A percentile compares a stretch with the other conserved stretches of the same genome.
Conservation (phyloP, 2,113 vertebrate genomes). For the Gallinago undulata region DNA sequence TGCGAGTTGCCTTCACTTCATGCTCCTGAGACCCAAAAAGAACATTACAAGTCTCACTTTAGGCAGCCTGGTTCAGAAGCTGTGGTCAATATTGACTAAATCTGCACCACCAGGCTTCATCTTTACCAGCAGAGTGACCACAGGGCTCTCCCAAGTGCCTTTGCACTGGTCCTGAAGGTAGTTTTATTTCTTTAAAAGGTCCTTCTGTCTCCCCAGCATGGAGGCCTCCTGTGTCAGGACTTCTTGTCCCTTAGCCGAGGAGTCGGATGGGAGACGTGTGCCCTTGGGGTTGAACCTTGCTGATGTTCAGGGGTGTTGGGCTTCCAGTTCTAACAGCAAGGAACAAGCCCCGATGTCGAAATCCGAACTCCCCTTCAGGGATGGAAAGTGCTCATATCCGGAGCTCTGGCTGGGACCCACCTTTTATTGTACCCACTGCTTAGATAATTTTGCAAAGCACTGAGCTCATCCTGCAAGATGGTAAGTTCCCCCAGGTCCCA, state of each 20-base stretch:
- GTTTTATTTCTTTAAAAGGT: not conserved
- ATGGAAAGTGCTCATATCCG: slow-evolving; percentile 14
- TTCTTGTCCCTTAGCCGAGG: not conserved
- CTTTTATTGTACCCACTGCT: slow-evolving; percentile 4
- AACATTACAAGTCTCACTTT: not conserved
- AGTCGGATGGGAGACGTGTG: accelerated
- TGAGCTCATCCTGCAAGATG: slow-evolving; percentile 36
- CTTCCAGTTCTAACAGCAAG: slow-evolving; percentile 1
- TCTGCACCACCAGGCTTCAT: not conserved
- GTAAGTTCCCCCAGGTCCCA: slow-evolving; percentile 9
- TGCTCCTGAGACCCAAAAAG: not conserved
- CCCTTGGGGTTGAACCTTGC: not conserved
- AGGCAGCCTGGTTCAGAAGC: too few relatives aligned
- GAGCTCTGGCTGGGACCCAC: slow-evolving; percentile 40
- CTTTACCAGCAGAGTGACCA: not conserved
- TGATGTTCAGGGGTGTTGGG: not conserved
- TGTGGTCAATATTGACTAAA: accelerated
- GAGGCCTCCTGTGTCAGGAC: not conserved
- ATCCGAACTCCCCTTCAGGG: slow-evolving; percentile 25
- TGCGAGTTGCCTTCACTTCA: accelerated
- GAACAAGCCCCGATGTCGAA: slow-evolving; percentile 10
- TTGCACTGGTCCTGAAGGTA: not conserved
- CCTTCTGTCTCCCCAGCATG: not conserved
- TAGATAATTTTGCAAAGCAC: slow-evolving; percentile 22
- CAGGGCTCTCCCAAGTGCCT: not conserved